Percentiles rank a stretch among this genome's conserved stretches.
Conservation (phyloP, 2,113 vertebrate species). For the Pollachius pollachius region DNA sequence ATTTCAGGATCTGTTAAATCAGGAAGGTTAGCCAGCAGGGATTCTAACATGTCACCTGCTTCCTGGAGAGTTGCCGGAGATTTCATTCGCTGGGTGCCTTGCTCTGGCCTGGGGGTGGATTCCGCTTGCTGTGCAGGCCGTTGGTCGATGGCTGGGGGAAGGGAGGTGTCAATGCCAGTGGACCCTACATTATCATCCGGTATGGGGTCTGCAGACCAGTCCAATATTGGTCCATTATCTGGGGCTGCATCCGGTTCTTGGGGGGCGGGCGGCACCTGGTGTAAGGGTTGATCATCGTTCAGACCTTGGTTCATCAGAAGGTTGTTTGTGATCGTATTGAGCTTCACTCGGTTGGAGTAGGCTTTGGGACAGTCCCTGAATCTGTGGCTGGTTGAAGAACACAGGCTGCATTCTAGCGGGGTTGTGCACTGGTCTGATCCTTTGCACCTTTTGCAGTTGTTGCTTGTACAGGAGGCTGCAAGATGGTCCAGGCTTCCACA, state of each 20-base stretch:
- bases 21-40: background rate
- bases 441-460: background rate
- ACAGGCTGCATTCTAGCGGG: background rate
- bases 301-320: background rate
- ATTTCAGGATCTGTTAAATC: no score
- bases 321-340: background rate
- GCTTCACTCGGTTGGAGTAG: background rate
- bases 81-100: no score
- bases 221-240: no score
- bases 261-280: no score
- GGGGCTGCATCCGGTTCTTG: no score
- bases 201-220: no score
- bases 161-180: no score
- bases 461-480: background rate
- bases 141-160: no score
- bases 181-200: no score
- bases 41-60: background rate
- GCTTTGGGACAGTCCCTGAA: background rate
- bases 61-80: background rate
- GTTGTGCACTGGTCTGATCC: background rate
- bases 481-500: background rate
- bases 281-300: background rate
- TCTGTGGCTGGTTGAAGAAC: background rate
- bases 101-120: no score
- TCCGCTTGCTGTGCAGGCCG: no score